A percentile compares a stretch with the other conserved stretches of the same genome.
Conservation (phyloP, 2,797 vertebrate species). For the Bradypodion pumilum region DNA sequence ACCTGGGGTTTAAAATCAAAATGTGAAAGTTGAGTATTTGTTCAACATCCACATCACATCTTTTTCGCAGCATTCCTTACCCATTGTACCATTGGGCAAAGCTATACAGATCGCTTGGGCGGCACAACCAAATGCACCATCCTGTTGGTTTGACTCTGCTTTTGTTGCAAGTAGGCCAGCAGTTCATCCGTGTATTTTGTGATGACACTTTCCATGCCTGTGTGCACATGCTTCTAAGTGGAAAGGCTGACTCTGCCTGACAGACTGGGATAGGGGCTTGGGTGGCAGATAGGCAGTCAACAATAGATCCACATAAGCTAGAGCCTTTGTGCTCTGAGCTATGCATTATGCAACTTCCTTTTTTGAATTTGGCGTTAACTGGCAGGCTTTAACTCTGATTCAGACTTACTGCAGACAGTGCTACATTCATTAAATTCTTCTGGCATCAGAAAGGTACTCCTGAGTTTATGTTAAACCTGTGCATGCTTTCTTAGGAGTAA, state of each 20-base stretch:
- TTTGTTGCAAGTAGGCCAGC: not conserved
- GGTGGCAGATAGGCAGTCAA: conserved; percentile 11
- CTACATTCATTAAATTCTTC: not conserved
- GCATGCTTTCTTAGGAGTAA: not conserved
- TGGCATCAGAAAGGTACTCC: not conserved
- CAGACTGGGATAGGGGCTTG: not conserved
- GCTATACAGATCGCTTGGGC: not conserved
- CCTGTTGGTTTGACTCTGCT: not conserved
- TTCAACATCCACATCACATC: not conserved
- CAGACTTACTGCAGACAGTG: conserved; percentile 5
- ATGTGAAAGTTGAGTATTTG: not conserved
- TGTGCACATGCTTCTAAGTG: not conserved
- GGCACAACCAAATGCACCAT: not conserved
- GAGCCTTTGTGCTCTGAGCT: not conserved
- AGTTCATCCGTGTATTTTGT: not conserved
- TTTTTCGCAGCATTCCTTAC: not conserved
- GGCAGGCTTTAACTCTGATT: conserved; percentile 23
- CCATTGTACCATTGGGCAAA: rapidly evolving
- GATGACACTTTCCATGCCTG: not conserved
- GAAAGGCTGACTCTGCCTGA: conserved; percentile 9
- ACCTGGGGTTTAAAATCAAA: not conserved
- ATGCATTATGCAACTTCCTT: not conserved
- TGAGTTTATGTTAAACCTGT: not conserved
- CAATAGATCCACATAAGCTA: not conserved
- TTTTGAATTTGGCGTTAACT: conserved; percentile 37